Evolutionary conservation across 2,797 vertebrate genomes (phyloP), one percentile per base, ranked within the genome.

Genomic region (Thunnus albacares): DNA sequence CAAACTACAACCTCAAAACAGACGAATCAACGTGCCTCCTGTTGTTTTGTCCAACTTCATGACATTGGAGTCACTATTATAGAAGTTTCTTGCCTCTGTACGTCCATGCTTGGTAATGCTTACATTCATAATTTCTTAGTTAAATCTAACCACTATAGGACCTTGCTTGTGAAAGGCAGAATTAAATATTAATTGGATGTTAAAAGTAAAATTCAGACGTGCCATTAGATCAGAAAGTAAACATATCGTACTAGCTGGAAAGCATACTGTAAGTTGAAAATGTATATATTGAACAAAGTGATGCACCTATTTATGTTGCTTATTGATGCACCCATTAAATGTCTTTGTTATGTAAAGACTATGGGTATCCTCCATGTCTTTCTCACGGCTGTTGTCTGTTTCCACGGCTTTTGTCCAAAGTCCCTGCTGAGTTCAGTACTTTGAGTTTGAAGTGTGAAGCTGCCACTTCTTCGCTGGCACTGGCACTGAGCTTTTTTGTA

Each of bases 361-460:
- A 6, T n/a, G 11, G 17, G 18, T 49, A 0, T 38, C 49, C 35
- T 52, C 35, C 52, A 15, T 53, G 70, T 84, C 76, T 56, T 38
- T 63, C 20, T 61, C 58, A 13, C 66, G 35, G 0, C 41, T 68
- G 49, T 75, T 9, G 5, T 70, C 30, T 71, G 79, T 62, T 52
- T 68, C 43, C 71, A 55, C 15, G 43, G 47, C 68, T 83, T 78
- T 28, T 56, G 57, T 80, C 28, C 53, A 10, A 2, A 12, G 24
- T 62, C n/a, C 22, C 61, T 9, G 3, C 69, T 43, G 20, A 38
- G 38, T 38, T 38, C 38, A 38, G 2, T 38, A 38, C 8, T 38
- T 38, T 38, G 38, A 38, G 38, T 38, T 38, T 38, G 10, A 38
- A 38, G 38, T 38, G 38, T 38, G 11, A 38, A 2, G 10, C 38